Evolutionary conservation across 2,888 invertebrate genomes (phyloP), one percentile per base, ranked within the genome.

Genomic region (Itoplectis maculator): DNA sequence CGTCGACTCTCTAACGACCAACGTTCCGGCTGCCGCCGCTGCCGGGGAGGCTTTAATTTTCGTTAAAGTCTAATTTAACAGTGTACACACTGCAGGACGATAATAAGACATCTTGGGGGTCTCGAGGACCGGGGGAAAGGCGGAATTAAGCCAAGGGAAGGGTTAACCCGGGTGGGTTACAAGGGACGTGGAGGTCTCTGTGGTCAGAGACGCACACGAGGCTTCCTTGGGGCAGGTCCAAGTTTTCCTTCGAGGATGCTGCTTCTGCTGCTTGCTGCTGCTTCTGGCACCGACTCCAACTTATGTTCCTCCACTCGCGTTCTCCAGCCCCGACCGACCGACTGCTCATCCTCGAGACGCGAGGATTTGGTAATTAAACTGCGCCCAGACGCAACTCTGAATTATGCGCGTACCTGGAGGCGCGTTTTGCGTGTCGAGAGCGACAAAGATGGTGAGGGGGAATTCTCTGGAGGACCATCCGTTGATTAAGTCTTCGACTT

Each of bases 311-410:
- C 29, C 29, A 5, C 29, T 29, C 29, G 2, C 29, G 3, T 29
- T 5, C 29, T 29, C 29, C 29, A 3, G 3, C 1, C 20, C 8
- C 18, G n/a, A n/a, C 11, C 2, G 18, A 56, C 23, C 13, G 45
- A n/a, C 68, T 61, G 9, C 78, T 65, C 56, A 40, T 51, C 63
- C 76, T 72, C 85, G 85, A 86, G 88, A 89, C 90, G 29, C 29
- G 47, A 90, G 90, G 91, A 90, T 91, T 88, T 86, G 88, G 88
- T 92, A 92, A 92, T 92, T 92, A 91, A 89, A 91, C 88, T 88
- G 88, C 87, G 88, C 89, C 86, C 84, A 86, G 84, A 84, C 84
- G 88, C 87, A 91, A 92, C 90, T 92, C 91, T 91, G 91, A 92
- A 91, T 92, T 90, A 91, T 91, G 90, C 88, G 87, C 88, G 88